Percentiles rank a stretch among this genome's conserved stretches.
Conservation (phyloP, 2,797 vertebrate genomes). For the Hydrolagus colliei region DNA sequence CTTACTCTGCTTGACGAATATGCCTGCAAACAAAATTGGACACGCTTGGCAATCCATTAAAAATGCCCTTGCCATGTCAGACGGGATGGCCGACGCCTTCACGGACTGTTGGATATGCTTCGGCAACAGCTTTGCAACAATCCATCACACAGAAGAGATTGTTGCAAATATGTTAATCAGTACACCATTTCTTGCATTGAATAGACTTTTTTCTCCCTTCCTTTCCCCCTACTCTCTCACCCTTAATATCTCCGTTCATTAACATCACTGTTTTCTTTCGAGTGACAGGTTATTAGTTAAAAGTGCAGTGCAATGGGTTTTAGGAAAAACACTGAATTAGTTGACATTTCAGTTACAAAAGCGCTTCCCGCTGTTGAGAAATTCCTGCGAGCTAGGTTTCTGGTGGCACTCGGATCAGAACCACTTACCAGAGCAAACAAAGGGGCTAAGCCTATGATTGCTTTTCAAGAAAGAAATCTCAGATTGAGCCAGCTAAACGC, state of each 20-base stretch:
- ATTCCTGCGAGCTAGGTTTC: constrained; percentile 33
- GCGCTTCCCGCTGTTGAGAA: constrained; percentile 24
- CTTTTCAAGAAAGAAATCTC: background rate
- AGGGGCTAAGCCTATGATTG: constrained; percentile 19
- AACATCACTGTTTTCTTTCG: constrained; percentile 14
- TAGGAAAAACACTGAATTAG: constrained; percentile 25
- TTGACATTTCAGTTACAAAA: constrained; percentile 24
- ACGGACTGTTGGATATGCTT: constrained; percentile 87
- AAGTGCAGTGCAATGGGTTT: constrained; percentile 1
- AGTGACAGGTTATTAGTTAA: constrained; percentile 23
- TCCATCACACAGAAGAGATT: constrained; percentile 67
- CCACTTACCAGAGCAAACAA: constrained; percentile 18
- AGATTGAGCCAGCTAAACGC: background rate
- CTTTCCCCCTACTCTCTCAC: no score
- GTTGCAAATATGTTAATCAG: constrained; percentile 74
- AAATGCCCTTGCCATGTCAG: constrained; percentile 72
- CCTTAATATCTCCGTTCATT: constrained; percentile 9
- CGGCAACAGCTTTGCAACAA: constrained; percentile 65
- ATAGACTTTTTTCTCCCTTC: constrained; percentile 35
- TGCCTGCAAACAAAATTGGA: constrained; percentile 49
- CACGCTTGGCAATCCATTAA: constrained; percentile 51
- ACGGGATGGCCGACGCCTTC: constrained; percentile 83
- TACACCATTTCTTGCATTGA: constrained; percentile 77
- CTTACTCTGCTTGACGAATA: constrained; percentile 47
- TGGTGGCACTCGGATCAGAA: background rate